Conservation (phyloP, 1,140 invertebrate species). For the Drosophila bifasciata region DNA sequence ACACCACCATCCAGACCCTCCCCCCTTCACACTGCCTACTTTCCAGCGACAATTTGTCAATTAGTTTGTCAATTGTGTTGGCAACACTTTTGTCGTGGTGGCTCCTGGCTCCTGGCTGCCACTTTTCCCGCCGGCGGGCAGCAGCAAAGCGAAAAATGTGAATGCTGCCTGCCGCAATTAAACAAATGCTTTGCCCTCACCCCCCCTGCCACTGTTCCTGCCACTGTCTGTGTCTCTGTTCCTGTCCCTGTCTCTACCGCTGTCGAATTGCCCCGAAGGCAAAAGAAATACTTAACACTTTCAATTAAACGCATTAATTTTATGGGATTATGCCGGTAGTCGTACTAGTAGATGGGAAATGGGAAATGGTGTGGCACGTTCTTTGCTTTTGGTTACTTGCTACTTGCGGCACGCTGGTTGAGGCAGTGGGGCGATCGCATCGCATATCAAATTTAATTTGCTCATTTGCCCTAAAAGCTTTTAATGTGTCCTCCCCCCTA, state of each 20-base stretch:
- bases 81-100: slow-evolving; percentile 60
- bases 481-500: slow-evolving; percentile 66
- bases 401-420: background rate
- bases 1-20: too few species aligned
- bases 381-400: slow-evolving; percentile 16
- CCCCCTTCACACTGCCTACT: slow-evolving; percentile 18
- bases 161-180: slow-evolving; percentile 49
- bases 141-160: slow-evolving; percentile 3
- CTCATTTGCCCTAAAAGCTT: slow-evolving; percentile 82
- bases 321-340: slow-evolving; percentile 68
- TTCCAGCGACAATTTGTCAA: slow-evolving; percentile 67
- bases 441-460: slow-evolving; percentile 83
- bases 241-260: slow-evolving; percentile 5
- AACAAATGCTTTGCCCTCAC: slow-evolving; percentile 49
- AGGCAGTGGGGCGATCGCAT: slow-evolving; percentile 29
- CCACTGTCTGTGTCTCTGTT: slow-evolving; percentile 1
- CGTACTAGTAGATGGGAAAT: too few species aligned
- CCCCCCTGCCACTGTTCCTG: background rate
- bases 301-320: slow-evolving; percentile 82
- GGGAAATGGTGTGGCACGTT: background rate
- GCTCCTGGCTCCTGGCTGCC: background rate
- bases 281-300: slow-evolving; percentile 69
- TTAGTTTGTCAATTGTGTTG: slow-evolving; percentile 65
- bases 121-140: background rate
- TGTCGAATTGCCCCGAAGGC: slow-evolving; percentile 37